These are phyloP conservation scores for Unio delphinus DNA, from an alignment of 2,888 invertebrate genomes.

Conservation along the genomic window DNA sequence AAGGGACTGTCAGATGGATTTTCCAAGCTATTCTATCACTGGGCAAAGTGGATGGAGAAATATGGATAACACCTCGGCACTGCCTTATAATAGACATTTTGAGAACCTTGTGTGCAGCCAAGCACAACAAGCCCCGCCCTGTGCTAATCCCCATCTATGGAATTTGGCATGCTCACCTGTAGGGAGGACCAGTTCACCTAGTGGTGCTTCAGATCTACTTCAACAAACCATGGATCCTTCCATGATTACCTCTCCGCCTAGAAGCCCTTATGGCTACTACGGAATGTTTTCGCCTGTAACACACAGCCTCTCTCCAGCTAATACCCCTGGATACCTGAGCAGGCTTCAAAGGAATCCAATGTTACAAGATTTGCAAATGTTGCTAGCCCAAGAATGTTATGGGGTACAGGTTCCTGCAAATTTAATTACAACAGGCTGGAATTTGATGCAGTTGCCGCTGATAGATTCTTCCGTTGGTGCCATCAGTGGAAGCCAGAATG, in stretches of 20 bases:
- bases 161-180: too few relatives aligned
- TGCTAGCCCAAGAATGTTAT: slow-evolving; percentile 47
- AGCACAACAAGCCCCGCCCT: too few relatives aligned
- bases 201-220: slow-evolving; percentile 12
- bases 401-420: slow-evolving; percentile 53
- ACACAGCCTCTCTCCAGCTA: slow-evolving; percentile 17
- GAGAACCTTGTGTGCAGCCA: too few relatives aligned
- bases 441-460: slow-evolving; percentile 25
- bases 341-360: slow-evolving; percentile 53
- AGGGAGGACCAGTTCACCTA: too few relatives aligned
- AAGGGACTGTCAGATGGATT: too few relatives aligned
- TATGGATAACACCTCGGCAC: too few relatives aligned
- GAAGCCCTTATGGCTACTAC: slow-evolving; percentile 26
- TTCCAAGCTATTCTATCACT: too few relatives aligned
- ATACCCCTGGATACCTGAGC: slow-evolving; percentile 32
- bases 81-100: too few relatives aligned
- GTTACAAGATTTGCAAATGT: slow-evolving; percentile 50
- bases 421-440: slow-evolving; percentile 17
- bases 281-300: slow-evolving; percentile 23
- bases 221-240: slow-evolving; percentile 28
- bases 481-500: slow-evolving; percentile 20
- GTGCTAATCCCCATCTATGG: too few relatives aligned
- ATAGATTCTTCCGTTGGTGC: slow-evolving; percentile 10
- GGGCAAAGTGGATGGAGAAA: too few relatives aligned
- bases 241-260: slow-evolving; percentile 29